Conservation (phyloP, 2,888 invertebrate genomes). For the Thera obeliscata region DNA sequence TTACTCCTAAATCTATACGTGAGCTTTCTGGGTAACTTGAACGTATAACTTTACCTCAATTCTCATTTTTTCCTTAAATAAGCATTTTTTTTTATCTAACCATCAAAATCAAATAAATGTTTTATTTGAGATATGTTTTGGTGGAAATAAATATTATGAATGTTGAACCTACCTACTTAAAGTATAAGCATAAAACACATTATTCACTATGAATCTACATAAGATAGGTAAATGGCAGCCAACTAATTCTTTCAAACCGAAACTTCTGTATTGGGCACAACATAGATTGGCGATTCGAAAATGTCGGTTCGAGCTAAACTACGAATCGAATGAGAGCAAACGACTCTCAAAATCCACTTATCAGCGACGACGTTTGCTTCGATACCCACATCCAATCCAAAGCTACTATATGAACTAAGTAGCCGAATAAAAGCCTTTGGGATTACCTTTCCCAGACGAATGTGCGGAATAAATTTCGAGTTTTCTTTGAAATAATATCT, state of each 20-base stretch:
- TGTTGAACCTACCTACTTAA: too few species aligned
- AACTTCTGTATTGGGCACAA: not conserved
- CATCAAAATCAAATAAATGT: too few species aligned
- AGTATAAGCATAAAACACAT: too few species aligned
- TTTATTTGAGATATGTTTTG: too few species aligned
- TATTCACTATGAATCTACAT: too few species aligned
- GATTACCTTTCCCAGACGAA: constrained; percentile 73
- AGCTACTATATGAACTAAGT: constrained; percentile 71
- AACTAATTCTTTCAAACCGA: not conserved
- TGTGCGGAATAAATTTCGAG: constrained; percentile 74
- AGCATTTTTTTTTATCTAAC: too few species aligned
- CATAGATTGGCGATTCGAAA: not conserved
- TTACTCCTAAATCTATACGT: constrained; percentile 13
- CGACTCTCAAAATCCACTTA: constrained; percentile 27
- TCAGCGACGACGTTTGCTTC: constrained; percentile 44
- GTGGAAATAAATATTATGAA: too few species aligned
- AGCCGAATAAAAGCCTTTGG: constrained; percentile 74
- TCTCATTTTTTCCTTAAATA: too few species aligned
- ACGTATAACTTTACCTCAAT: too few species aligned
- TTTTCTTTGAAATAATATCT: constrained; percentile 83
- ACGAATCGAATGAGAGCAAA: constrained; percentile 19
- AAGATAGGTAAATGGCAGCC: too few species aligned
- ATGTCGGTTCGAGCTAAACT: constrained; percentile 2
- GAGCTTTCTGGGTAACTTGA: not conserved
- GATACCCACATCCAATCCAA: constrained; percentile 51